Percentiles rank a stretch among this genome's conserved stretches.
phyloP scores from a whole-genome alignment of 2,888 invertebrate species.

The Synergus gifuensis region DNA sequence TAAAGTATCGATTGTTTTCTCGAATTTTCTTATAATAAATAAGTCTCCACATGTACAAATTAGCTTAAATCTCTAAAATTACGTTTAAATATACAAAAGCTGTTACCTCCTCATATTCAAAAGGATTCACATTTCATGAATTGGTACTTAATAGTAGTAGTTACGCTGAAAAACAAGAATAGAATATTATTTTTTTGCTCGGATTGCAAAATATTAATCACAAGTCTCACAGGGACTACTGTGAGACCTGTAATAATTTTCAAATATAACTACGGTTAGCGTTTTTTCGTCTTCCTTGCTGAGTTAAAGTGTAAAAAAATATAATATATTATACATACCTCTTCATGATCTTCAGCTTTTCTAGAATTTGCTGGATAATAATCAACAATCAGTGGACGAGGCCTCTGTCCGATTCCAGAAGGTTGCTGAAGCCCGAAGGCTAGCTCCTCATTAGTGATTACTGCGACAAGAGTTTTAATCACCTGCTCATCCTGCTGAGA shows the following conservation, averaged over 20 bases:
- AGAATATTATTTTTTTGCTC: slow-evolving; percentile 4
- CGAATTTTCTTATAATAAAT: background rate
- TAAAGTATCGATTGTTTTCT: background rate
- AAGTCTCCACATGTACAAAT: background rate
- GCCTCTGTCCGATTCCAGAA: slow-evolving; percentile 87
- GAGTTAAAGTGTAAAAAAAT: no score
- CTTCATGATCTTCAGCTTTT: slow-evolving; percentile 66
- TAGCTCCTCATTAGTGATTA: slow-evolving; percentile 86
- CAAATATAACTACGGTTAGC: background rate
- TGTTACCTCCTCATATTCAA: background rate
- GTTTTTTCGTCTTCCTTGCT: no score
- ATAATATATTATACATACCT: slow-evolving; percentile 7
- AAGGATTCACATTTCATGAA: background rate
- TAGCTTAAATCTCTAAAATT: background rate
- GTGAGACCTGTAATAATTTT: no score
- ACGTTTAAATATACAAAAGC: background rate
- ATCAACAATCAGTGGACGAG: slow-evolving; percentile 83
- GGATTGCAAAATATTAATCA: no score
- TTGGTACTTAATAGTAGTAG: background rate
- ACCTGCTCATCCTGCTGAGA: slow-evolving; percentile 84
- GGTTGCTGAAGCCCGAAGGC: slow-evolving; percentile 85
- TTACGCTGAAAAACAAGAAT: slow-evolving; percentile 8
- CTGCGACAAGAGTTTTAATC: slow-evolving; percentile 82
- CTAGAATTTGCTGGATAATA: slow-evolving; percentile 77
- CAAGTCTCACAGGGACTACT: no score